phyloP scores from a whole-genome alignment of 2,113 vertebrate species.

The Psittacus erithacus region DNA sequence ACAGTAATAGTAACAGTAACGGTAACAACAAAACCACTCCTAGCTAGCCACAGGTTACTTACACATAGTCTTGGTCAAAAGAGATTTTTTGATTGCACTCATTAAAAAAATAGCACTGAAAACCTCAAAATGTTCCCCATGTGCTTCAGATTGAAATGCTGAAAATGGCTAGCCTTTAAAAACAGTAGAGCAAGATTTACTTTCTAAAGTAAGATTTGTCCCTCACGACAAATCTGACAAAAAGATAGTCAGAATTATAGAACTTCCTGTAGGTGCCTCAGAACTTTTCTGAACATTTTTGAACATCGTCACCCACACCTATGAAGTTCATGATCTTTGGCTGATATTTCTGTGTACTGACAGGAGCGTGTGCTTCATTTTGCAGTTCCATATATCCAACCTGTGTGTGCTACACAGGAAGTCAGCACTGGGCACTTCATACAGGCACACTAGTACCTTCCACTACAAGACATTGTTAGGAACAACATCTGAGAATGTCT shows the following conservation, averaged over 20 bases:
- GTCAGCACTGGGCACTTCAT: not conserved
- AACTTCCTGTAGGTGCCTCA: not conserved
- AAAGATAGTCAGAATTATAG: not conserved
- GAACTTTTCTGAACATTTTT: not conserved
- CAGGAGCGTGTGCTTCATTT: fast-evolving
- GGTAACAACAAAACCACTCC: not conserved
- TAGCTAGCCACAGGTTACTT: not conserved
- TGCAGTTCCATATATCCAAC: not conserved
- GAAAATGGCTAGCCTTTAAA: not conserved
- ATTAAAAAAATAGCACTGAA: not conserved
- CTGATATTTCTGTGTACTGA: not conserved
- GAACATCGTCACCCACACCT: not conserved
- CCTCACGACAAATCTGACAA: not conserved
- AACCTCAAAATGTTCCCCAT: not conserved
- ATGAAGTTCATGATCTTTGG: fast-evolving
- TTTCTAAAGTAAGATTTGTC: not conserved
- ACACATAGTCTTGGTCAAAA: not conserved
- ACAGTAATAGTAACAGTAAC: not conserved
- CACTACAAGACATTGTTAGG: not conserved
- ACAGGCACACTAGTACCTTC: not conserved
- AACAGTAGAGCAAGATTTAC: not conserved
- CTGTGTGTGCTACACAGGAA: not conserved
- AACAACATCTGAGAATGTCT: not conserved
- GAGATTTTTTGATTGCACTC: not conserved
- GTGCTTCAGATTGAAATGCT: not conserved